Percentiles rank a stretch among this genome's conserved stretches.
phyloP scores from a whole-genome alignment of 2,113 vertebrate species.

The Procavia capensis region DNA sequence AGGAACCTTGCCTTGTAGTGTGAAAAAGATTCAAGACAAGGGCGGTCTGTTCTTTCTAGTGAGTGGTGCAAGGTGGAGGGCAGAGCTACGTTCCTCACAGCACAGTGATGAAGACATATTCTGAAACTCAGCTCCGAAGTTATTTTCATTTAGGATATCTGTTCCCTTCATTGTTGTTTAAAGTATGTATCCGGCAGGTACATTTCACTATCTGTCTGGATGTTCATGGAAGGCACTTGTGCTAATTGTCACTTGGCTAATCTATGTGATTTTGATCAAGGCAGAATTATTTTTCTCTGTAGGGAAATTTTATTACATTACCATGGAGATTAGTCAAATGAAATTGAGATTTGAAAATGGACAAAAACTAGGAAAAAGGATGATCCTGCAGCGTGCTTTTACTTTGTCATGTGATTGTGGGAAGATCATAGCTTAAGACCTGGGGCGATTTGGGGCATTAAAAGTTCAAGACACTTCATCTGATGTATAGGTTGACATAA shows the following conservation, averaged over 20 bases:
- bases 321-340: conserved; percentile 25
- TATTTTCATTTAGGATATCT: background rate
- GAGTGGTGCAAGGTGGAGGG: background rate
- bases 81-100: background rate
- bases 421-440: background rate
- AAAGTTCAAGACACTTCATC: background rate
- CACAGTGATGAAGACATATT: background rate
- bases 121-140: background rate
- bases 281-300: conserved; percentile 10
- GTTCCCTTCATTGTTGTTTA: background rate
- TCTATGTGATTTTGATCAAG: background rate
- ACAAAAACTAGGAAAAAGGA: background rate
- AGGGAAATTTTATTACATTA: conserved; percentile 27
- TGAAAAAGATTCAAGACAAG: background rate
- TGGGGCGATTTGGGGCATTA: background rate
- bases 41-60: background rate
- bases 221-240: background rate
- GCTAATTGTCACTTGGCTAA: background rate
- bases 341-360: conserved; percentile 1
- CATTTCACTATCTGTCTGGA: background rate
- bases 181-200: background rate
- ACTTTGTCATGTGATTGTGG: background rate
- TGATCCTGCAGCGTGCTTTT: background rate
- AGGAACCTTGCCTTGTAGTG: background rate
- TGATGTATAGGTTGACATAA: background rate